Conservation (phyloP, 2,888 invertebrate genomes). For the Sarcophaga variegata region DNA sequence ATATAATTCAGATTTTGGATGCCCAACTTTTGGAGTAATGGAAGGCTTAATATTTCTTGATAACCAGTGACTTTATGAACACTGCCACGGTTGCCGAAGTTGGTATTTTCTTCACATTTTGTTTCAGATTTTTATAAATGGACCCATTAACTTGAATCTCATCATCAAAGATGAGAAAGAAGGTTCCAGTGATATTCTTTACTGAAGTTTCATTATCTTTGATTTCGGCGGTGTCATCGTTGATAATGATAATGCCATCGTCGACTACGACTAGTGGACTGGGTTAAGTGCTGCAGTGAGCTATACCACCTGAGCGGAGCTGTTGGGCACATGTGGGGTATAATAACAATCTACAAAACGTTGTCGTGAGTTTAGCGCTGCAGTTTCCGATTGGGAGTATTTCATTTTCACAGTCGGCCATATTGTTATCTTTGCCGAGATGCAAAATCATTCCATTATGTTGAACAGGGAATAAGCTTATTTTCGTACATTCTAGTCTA, state of each 20-base stretch:
- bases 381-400: slow-evolving; percentile 59
- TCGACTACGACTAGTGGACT: slow-evolving; percentile 16
- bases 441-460: slow-evolving; percentile 61
- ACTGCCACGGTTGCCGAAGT: background rate
- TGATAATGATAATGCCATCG: slow-evolving; percentile 22
- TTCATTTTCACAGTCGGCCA: slow-evolving; percentile 52
- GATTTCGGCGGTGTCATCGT: background rate
- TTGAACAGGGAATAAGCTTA: slow-evolving; percentile 55
- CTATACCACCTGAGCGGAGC: slow-evolving; percentile 15
- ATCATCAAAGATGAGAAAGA: slow-evolving; percentile 48
- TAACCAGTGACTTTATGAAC: slow-evolving; percentile 23
- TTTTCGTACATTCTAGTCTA: slow-evolving; percentile 64
- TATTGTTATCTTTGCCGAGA: slow-evolving; percentile 50
- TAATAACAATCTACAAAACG: slow-evolving; percentile 58
- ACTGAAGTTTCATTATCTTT: slow-evolving; percentile 8
- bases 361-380: slow-evolving; percentile 52
- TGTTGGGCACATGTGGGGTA: slow-evolving; percentile 20
- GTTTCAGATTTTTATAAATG: slow-evolving; percentile 41
- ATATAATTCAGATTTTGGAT: no score
- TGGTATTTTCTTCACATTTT: slow-evolving; percentile 16
- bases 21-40: background rate
- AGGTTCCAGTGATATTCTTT: background rate
- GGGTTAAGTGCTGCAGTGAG: slow-evolving; percentile 16
- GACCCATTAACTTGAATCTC: slow-evolving; percentile 55
- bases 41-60: slow-evolving; percentile 45